Evolutionary conservation across 2,888 invertebrate species (phyloP).

Genomic region (Girardia tigrina): DNA sequence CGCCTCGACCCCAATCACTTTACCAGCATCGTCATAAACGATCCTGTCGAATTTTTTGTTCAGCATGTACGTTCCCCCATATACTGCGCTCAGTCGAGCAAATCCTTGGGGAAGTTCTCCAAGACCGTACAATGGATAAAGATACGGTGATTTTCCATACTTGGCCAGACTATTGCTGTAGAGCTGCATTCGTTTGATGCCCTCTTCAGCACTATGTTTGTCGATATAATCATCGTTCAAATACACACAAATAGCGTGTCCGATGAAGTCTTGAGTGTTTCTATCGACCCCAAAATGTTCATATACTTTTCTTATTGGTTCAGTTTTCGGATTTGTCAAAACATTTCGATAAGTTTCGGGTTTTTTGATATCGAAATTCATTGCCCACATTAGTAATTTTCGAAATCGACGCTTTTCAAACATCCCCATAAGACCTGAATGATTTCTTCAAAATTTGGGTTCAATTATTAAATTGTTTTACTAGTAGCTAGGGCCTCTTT

Average conservation of each 20-base stretch:
- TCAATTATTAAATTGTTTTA: slow-evolving; percentile 41
- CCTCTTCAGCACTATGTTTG: slow-evolving; percentile 24
- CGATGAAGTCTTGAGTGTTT: slow-evolving; percentile 92
- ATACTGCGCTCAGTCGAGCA: slow-evolving; percentile 76
- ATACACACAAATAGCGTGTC: slow-evolving; percentile 87
- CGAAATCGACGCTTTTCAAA: slow-evolving; percentile 96
- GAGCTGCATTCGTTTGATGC: not conserved
- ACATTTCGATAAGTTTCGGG: slow-evolving; percentile 60
- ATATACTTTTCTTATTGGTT: slow-evolving; percentile 28
- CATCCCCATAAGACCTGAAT: slow-evolving; percentile 95
- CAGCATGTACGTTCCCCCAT: slow-evolving; percentile 98
- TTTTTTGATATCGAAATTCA: slow-evolving; percentile 79
- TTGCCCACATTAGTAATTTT: slow-evolving; percentile 85
- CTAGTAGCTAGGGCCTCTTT: slow-evolving; percentile 80
- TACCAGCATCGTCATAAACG: slow-evolving; percentile 65
- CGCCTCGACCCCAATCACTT: slow-evolving; percentile 82
- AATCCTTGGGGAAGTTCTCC: slow-evolving; percentile 92
- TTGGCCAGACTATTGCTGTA: slow-evolving; percentile 71
- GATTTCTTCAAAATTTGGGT: no score
- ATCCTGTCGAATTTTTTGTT: slow-evolving; percentile 94
- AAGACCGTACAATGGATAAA: slow-evolving; percentile 95
- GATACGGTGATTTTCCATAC: slow-evolving; percentile 92
- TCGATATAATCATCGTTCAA: slow-evolving; percentile 50
- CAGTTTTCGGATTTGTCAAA: not conserved
- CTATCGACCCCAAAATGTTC: slow-evolving; percentile 16